Evolutionary conservation across 1,140 invertebrate genomes (phyloP).

Genomic region (Holcopasites calliopsidis): DNA sequence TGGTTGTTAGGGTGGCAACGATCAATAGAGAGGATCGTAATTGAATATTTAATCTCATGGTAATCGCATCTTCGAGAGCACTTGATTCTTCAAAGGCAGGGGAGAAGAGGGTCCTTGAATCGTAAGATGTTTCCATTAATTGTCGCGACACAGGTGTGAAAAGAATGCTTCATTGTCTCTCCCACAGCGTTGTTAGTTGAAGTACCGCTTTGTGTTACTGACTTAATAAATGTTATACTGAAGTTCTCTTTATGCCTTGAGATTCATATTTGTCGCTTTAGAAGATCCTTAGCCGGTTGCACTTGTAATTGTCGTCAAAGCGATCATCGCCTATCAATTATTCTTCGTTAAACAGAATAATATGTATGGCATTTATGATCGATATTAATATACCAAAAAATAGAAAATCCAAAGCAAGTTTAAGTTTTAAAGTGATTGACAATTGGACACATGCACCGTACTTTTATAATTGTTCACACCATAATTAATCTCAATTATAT

Average conservation of each 20-base stretch:
- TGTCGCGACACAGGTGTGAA: slow-evolving; percentile 14
- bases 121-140: slow-evolving; percentile 34
- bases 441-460: no score
- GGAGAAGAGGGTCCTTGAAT: neutral
- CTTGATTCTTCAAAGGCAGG: slow-evolving; percentile 4
- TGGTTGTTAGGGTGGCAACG: neutral
- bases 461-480: no score
- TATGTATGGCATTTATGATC: no score
- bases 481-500: no score
- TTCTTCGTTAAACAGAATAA: no score
- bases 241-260: neutral
- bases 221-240: neutral
- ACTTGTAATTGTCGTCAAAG: no score
- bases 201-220: neutral
- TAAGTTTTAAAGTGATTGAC: no score
- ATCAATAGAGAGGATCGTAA: neutral
- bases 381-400: no score
- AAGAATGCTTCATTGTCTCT: neutral
- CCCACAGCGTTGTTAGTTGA: neutral
- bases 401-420: no score
- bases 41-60: slow-evolving; percentile 42
- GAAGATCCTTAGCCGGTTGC: no score
- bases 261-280: neutral
- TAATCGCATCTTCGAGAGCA: slow-evolving; percentile 3
- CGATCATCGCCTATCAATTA: no score